Conservation (phyloP, 2,888 invertebrate genomes). For the Sepiola atlantica region DNA sequence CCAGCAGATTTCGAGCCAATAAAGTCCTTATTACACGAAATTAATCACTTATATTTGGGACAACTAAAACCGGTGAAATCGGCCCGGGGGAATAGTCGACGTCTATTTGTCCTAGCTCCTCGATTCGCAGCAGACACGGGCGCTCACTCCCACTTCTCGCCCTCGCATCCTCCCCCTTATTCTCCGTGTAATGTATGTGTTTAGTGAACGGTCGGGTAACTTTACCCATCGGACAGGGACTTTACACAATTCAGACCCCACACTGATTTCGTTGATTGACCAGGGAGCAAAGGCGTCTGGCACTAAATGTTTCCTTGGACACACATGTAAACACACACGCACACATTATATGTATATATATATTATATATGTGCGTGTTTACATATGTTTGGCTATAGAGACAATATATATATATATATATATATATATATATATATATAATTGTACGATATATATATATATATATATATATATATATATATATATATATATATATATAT, state of each 20-base stretch:
- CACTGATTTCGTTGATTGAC: not conserved
- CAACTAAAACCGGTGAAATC: not conserved
- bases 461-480: too few relatives aligned
- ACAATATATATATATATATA: too few relatives aligned
- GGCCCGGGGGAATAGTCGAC: not conserved
- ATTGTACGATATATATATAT: too few relatives aligned
- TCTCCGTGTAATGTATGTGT: not conserved
- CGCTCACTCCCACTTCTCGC: not conserved
- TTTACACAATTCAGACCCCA: not conserved
- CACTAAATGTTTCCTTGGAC: too few relatives aligned
- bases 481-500: too few relatives aligned
- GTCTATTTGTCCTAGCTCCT: not conserved
- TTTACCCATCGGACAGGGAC: not conserved
- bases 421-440: too few relatives aligned
- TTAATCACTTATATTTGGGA: conserved; percentile 32
- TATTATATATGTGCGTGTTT: too few relatives aligned
- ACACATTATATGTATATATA: too few relatives aligned
- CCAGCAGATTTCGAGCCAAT: not conserved
- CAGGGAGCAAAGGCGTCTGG: too few relatives aligned
- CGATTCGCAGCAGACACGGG: not conserved
- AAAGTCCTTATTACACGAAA: conserved; percentile 10
- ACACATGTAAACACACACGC: too few relatives aligned
- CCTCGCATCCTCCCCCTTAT: not conserved
- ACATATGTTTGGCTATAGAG: too few relatives aligned
- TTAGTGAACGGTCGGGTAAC: not conserved